A percentile compares a stretch with the other conserved stretches of the same genome.
Conservation (phyloP, 2,797 vertebrate species). For the Oreochromis mossambicus region DNA sequence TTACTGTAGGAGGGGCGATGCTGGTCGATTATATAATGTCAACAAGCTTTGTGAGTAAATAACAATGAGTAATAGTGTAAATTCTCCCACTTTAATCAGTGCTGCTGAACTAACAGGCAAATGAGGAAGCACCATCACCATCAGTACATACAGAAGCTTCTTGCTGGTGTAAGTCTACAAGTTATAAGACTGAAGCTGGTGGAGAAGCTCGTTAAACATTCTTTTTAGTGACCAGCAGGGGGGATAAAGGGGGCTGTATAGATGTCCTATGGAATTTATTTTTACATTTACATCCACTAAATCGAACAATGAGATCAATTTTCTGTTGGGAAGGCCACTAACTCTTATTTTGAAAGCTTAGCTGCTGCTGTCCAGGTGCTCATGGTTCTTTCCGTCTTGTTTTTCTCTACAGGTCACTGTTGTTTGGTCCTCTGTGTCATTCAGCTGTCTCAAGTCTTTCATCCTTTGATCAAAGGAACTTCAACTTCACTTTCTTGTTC, state of each 20-base stretch:
- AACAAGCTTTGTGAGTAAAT: neutral
- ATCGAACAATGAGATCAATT: neutral
- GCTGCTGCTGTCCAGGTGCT: neutral
- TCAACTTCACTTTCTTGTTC: neutral
- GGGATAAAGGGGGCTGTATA: neutral
- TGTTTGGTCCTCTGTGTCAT: neutral
- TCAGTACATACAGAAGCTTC: neutral
- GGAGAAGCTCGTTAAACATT: neutral
- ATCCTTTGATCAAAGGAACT: neutral
- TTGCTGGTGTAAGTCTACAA: neutral
- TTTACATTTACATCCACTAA: neutral
- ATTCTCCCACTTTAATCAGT: neutral
- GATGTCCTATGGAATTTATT: neutral
- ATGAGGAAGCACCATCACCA: neutral
- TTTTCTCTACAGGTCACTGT: neutral
- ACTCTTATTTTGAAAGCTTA: neutral
- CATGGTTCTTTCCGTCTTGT: neutral
- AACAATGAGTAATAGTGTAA: neutral
- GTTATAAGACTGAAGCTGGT: neutral
- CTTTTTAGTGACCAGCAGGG: neutral
- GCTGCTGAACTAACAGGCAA: neutral
- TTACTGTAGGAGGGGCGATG: neutral
- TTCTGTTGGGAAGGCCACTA: neutral
- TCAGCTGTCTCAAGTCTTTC: neutral
- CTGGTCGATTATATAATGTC: neutral